Conservation (phyloP, 1,140 invertebrate species). For the Orchesella cincta region DNA sequence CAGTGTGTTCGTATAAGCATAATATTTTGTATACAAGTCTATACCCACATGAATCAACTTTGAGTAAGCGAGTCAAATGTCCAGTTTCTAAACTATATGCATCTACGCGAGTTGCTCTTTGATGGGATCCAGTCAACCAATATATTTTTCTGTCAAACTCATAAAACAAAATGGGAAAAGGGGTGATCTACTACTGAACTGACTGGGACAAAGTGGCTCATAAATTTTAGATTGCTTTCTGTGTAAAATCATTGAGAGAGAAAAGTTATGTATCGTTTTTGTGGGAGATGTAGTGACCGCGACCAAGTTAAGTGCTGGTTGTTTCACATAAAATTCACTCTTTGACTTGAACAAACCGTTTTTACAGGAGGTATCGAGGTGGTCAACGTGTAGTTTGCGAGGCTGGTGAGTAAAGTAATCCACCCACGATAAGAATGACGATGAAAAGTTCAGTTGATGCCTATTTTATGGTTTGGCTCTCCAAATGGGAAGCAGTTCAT, state of each 20-base stretch:
- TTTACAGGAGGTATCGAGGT: no score
- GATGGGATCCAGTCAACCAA: slow-evolving; percentile 23
- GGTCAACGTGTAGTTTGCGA: no score
- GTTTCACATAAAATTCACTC: no score
- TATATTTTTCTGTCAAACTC: slow-evolving; percentile 15
- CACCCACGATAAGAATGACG: background rate
- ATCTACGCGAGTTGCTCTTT: no score
- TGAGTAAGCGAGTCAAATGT: background rate
- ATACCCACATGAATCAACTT: background rate
- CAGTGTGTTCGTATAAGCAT: background rate
- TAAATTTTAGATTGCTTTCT: slow-evolving; percentile 29
- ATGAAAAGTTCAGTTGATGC: slow-evolving; percentile 11
- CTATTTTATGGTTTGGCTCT: background rate
- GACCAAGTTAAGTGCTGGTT: no score
- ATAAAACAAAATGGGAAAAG: slow-evolving; percentile 28
- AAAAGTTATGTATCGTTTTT: slow-evolving; percentile 2
- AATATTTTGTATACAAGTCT: background rate
- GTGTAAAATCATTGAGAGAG: background rate
- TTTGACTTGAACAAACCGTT: no score
- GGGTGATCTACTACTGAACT: slow-evolving; percentile 29
- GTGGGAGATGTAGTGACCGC: background rate
- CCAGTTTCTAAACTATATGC: no score
- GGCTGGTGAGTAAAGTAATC: slow-evolving; percentile 18
- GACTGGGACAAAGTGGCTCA: slow-evolving; percentile 25
- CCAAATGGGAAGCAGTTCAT: background rate